Percentiles rank a stretch among this genome's conserved stretches.
Evolutionary conservation across 1,140 invertebrate species (phyloP).

Genomic region (Maniola jurtina): DNA sequence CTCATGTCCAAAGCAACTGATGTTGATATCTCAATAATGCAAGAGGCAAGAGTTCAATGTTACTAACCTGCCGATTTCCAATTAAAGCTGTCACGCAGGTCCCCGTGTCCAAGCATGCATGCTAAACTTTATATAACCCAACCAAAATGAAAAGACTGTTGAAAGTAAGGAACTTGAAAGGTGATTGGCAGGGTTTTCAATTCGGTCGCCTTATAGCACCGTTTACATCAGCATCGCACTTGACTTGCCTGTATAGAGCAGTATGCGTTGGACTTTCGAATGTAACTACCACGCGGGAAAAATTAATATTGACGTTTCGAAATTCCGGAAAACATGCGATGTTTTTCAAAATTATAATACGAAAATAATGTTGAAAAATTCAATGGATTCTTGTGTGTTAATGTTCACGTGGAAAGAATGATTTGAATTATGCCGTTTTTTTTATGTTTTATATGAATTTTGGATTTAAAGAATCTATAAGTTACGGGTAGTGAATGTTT

Average conservation of each 20-base stretch:
- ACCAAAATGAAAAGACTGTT: conserved; percentile 13
- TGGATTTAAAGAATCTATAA: background rate
- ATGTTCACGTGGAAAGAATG: conserved; percentile 15
- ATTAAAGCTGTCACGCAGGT: conserved; percentile 12
- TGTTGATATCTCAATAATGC: conserved; percentile 8
- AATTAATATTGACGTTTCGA: conserved; percentile 21
- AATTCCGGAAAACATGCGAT: conserved; percentile 25
- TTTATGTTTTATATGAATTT: conserved; percentile 1
- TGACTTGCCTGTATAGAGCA: conserved; percentile 48
- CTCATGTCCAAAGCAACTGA: background rate
- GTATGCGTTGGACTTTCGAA: conserved; percentile 72
- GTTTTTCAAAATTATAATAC: conserved; percentile 26
- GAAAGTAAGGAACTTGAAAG: conserved; percentile 4
- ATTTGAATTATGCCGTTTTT: conserved; percentile 1
- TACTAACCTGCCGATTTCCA: conserved; percentile 22
- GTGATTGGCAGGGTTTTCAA: conserved; percentile 6
- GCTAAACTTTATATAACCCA: conserved; percentile 6
- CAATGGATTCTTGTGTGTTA: background rate
- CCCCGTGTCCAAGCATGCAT: conserved; percentile 1
- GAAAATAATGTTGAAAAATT: conserved; percentile 23
- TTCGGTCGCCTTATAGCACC: conserved; percentile 50
- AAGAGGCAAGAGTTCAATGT: conserved; percentile 31
- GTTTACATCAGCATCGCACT: conserved; percentile 32
- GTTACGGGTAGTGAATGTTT: conserved; percentile 2
- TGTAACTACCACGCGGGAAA: conserved; percentile 45